Percentiles rank a stretch among this genome's conserved stretches.
phyloP scores from a whole-genome alignment of 1,140 invertebrate species.

The Chironomus tepperi region DNA sequence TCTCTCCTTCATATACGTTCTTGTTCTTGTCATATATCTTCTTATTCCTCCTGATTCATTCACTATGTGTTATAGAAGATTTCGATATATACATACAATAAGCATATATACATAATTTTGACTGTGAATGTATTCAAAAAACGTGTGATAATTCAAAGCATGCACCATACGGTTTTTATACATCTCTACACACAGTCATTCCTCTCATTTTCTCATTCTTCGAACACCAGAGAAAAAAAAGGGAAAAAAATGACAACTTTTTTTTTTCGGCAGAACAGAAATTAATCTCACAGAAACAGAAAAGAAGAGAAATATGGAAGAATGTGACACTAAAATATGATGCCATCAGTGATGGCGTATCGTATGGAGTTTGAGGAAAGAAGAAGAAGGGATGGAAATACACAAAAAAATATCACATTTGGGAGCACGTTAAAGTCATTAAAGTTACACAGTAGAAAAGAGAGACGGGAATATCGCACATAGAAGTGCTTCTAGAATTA shows the following conservation, averaged over 20 bases:
- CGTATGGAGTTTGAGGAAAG: not conserved
- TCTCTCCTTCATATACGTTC: not conserved
- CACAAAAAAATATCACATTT: not conserved
- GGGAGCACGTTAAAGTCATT: constrained; percentile 11
- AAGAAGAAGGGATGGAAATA: too few species aligned
- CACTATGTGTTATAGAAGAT: not conserved
- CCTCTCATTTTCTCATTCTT: not conserved
- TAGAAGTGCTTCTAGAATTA: not conserved
- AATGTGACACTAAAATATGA: constrained; percentile 14
- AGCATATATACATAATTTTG: too few species aligned
- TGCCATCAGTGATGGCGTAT: not conserved
- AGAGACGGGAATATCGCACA: not conserved
- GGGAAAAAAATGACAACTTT: not conserved
- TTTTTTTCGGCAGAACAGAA: constrained; percentile 6
- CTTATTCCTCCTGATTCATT: not conserved
- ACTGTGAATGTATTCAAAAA: too few species aligned
- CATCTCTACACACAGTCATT: not conserved
- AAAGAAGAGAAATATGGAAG: not conserved
- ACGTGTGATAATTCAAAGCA: constrained; percentile 1
- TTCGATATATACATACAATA: not conserved
- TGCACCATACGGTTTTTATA: constrained; percentile 6
- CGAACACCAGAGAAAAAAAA: not conserved
- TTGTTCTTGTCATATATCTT: not conserved
- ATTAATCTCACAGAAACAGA: not conserved
- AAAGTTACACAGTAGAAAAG: not conserved